These are phyloP conservation scores for Lasius platythorax DNA, from an alignment of 2,888 invertebrate genomes.

Conservation along the genomic window DNA sequence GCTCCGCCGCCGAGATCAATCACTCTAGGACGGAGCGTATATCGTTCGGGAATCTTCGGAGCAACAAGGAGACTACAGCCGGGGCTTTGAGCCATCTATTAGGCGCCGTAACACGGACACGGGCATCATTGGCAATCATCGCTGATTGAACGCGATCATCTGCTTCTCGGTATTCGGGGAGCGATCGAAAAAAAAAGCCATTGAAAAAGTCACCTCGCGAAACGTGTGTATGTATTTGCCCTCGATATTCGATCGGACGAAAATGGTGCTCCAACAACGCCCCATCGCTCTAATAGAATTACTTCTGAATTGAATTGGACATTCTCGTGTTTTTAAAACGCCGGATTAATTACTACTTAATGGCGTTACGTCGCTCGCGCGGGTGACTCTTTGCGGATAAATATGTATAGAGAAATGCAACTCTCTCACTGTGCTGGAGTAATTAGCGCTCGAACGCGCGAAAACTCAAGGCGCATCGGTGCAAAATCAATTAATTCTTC, in stretches of 20 bases:
- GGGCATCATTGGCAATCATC: slow-evolving; percentile 53
- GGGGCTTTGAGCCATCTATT: slow-evolving; percentile 50
- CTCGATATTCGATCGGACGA: slow-evolving; percentile 13
- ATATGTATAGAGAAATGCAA: slow-evolving; percentile 11
- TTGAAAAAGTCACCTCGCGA: slow-evolving; percentile 18
- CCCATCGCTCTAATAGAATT: slow-evolving; percentile 25
- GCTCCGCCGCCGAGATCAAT: slow-evolving; percentile 47
- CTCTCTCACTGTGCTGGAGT: not conserved
- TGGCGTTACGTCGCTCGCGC: not conserved
- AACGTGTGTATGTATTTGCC: not conserved
- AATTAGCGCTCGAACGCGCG: slow-evolving; percentile 22
- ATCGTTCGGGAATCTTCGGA: slow-evolving; percentile 45
- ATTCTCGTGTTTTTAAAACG: not conserved
- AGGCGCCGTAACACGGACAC: slow-evolving; percentile 46
- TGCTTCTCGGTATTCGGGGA: slow-evolving; percentile 33
- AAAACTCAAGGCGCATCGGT: not conserved
- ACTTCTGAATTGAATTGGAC: not conserved
- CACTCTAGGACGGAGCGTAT: slow-evolving; percentile 49
- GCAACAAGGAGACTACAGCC: slow-evolving; percentile 28
- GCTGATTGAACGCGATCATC: slow-evolving; percentile 54
- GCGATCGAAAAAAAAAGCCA: not conserved
- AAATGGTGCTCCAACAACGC: slow-evolving; percentile 3
- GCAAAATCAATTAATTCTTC: slow-evolving; percentile 30
- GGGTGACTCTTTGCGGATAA: not conserved
- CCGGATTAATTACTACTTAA: slow-evolving; percentile 2